A percentile compares a stretch with the other conserved stretches of the same genome.
phyloP scores from a whole-genome alignment of 2,888 invertebrate genomes.

The Protophormia terraenovae region DNA sequence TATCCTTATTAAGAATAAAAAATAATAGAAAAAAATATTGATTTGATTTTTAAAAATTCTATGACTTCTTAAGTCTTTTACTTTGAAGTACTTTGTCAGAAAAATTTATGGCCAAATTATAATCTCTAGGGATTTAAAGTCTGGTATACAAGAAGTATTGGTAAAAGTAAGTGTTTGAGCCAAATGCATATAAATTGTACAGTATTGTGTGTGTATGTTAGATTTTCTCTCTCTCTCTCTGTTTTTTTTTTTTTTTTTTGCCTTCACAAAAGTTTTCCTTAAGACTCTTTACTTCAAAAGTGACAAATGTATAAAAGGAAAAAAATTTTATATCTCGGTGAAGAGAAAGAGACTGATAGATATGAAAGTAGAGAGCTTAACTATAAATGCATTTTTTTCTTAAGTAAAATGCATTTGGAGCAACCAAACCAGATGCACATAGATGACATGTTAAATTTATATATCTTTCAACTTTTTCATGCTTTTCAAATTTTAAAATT shows the following conservation, averaged over 20 bases:
- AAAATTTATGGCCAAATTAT: constrained; percentile 34
- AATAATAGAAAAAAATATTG: constrained; percentile 6
- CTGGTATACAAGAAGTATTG: neutral
- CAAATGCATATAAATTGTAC: neutral
- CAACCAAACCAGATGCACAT: neutral
- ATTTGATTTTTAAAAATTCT: constrained; percentile 13
- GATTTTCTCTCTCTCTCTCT: no score
- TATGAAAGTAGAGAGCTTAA: constrained; percentile 4
- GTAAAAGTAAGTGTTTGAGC: neutral
- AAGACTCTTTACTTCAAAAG: constrained; percentile 11
- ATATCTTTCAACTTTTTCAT: constrained; percentile 43
- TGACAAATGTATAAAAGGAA: constrained; percentile 17
- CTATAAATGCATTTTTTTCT: constrained; percentile 10
- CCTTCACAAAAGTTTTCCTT: neutral
- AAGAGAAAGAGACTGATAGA: neutral
- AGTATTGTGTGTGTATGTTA: neutral
- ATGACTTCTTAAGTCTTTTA: constrained; percentile 32
- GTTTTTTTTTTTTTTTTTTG: neutral
- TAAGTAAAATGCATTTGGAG: constrained; percentile 20
- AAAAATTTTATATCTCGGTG: neutral
- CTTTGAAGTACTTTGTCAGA: constrained; percentile 38
- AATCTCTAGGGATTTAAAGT: constrained; percentile 36
- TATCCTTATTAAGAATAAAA: neutral
- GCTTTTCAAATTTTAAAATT: constrained; percentile 44
- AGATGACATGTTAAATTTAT: constrained; percentile 40